Conservation (phyloP, 1,140 invertebrate genomes). For the Charaxes varanes region DNA sequence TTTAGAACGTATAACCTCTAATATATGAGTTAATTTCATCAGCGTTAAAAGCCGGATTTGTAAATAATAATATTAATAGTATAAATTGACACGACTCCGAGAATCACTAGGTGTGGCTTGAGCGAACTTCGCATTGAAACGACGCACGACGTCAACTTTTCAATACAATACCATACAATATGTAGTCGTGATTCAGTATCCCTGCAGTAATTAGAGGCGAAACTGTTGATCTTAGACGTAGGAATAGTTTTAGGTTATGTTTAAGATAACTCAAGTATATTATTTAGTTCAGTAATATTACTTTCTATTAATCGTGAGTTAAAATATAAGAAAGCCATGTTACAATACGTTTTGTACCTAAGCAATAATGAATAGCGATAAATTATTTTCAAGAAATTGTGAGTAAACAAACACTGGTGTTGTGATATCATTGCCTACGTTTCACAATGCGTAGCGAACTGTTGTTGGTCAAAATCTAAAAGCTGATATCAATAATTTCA, state of each 20-base stretch:
- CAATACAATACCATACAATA: no score
- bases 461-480: constrained; percentile 16
- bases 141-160: no score
- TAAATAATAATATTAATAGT: no score
- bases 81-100: no score
- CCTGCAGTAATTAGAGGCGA: no score
- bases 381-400: not conserved
- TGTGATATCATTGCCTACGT: constrained; percentile 1
- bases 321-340: not conserved
- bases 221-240: no score
- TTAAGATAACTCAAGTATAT: constrained; percentile 3
- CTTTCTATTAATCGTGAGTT: not conserved
- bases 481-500: constrained; percentile 20
- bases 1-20: no score
- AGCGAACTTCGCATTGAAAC: no score
- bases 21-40: no score
- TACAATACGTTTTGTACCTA: not conserved
- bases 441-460: constrained; percentile 6
- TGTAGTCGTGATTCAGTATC: no score
- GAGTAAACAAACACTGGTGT: constrained; percentile 6
- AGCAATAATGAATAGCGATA: not conserved
- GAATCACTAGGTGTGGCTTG: no score
- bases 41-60: no score
- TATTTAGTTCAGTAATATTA: not conserved
- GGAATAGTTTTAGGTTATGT: constrained; percentile 23